A percentile compares a stretch with the other conserved stretches of the same genome.
Evolutionary conservation across 2,113 vertebrate genomes (phyloP).

Genomic region (Apeltes quadracus): DNA sequence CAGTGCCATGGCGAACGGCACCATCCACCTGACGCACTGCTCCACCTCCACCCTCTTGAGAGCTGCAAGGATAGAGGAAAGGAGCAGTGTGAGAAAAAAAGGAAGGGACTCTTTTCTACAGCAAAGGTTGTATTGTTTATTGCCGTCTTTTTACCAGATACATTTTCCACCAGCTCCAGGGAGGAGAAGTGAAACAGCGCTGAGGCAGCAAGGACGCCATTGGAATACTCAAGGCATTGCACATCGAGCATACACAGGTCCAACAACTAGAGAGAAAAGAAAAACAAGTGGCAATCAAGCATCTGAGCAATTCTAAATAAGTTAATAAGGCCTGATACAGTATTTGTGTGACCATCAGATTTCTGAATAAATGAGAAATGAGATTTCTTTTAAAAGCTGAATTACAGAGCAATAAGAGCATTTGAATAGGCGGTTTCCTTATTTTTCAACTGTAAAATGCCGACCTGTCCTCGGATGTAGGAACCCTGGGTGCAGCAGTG

Average conservation of each 20-base stretch:
- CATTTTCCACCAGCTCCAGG: constrained; percentile 89
- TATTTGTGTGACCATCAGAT: no score
- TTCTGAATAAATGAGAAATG: no score
- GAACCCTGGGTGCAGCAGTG: no score
- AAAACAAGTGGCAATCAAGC: not conserved
- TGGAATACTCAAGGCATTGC: constrained; percentile 88
- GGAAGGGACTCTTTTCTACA: not conserved
- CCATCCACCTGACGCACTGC: constrained; percentile 93
- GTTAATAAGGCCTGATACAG: not conserved
- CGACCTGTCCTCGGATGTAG: no score
- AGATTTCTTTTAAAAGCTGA: no score
- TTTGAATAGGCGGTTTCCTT: no score
- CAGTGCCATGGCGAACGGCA: constrained; percentile 91
- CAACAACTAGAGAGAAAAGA: constrained; percentile 81
- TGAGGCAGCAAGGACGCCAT: constrained; percentile 90
- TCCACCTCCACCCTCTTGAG: constrained; percentile 89
- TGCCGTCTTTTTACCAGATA: constrained; percentile 84
- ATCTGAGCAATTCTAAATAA: not conserved
- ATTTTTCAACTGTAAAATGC: no score
- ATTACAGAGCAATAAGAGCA: not conserved
- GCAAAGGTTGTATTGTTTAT: not conserved
- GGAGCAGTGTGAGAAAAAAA: not conserved
- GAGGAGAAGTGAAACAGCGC: constrained; percentile 97
- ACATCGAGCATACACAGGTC: constrained; percentile 93
- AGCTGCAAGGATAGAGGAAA: constrained; percentile 74